phyloP scores from a whole-genome alignment of 37 sponge, comb jelly and placozoan genomes.

The Beroe forskalii region DNA sequence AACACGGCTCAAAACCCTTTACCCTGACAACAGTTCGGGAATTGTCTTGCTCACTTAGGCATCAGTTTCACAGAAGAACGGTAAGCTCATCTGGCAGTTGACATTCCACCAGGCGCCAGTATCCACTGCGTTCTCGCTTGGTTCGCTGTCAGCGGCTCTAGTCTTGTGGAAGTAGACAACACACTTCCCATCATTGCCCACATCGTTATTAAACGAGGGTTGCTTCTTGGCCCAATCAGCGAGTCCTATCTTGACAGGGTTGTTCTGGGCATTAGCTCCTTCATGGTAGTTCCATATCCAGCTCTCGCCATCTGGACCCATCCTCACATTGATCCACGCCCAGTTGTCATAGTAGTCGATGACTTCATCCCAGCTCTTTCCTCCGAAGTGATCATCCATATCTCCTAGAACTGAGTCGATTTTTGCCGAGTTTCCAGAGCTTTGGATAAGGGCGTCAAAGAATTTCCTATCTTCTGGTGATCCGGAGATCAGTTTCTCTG shows the following conservation, averaged over 20 bases:
- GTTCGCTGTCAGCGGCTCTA: background rate
- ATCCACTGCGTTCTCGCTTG: background rate
- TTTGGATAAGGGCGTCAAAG: slow-evolving; percentile 37
- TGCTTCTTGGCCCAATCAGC: slow-evolving; percentile 3
- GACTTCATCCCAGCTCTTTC: slow-evolving; percentile 39
- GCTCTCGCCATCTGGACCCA: background rate
- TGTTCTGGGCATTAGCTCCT: background rate
- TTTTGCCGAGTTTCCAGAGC: background rate
- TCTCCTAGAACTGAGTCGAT: slow-evolving; percentile 2
- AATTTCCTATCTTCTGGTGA: background rate
- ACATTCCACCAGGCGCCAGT: slow-evolving; percentile 3
- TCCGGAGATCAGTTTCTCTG: background rate
- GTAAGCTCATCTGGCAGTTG: background rate
- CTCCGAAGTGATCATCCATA: slow-evolving; percentile 22
- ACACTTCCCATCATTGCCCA: slow-evolving; percentile 11
- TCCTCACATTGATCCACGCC: slow-evolving; percentile 44
- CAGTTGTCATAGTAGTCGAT: slow-evolving; percentile 38
- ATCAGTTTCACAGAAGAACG: slow-evolving; percentile 26
- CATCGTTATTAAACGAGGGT: background rate
- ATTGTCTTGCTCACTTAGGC: too few relatives aligned
- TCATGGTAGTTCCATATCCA: background rate
- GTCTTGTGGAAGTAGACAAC: slow-evolving; percentile 29
- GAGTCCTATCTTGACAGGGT: background rate
- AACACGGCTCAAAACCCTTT: too few relatives aligned
- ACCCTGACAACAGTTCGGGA: too few relatives aligned